Percentiles rank a stretch among this genome's conserved stretches.
Evolutionary conservation across 2,888 invertebrate species (phyloP).

Genomic region (Gymnoscelis rufifasciata): DNA sequence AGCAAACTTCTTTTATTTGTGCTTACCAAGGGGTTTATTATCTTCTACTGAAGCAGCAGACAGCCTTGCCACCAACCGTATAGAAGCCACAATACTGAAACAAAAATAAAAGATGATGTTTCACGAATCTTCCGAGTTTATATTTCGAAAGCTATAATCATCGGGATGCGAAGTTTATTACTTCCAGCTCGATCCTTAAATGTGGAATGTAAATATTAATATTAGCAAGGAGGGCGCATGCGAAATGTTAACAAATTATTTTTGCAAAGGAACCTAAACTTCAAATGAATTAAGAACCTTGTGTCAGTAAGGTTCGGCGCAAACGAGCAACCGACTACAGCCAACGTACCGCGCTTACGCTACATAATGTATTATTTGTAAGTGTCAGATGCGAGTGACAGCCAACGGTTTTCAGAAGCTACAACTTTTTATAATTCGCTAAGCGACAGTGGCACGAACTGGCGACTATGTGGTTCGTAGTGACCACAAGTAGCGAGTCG

Average conservation of each 20-base stretch:
- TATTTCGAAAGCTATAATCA: conserved; percentile 70
- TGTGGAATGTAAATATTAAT: conserved; percentile 61
- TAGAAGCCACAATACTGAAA: conserved; percentile 32
- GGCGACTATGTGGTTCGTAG: too few species aligned
- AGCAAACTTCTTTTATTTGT: not conserved
- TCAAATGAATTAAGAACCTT: conserved; percentile 14
- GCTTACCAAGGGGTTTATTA: not conserved
- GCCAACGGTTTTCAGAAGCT: too few species aligned
- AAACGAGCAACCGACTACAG: too few species aligned
- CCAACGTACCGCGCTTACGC: too few species aligned
- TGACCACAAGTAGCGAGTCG: too few species aligned
- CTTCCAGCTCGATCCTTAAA: conserved; percentile 50
- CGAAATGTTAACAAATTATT: conserved; percentile 67
- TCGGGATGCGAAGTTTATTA: conserved; percentile 65
- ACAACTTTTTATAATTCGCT: too few species aligned
- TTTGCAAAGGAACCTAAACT: conserved; percentile 25
- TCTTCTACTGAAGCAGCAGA: not conserved
- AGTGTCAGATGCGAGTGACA: too few species aligned
- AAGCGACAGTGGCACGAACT: too few species aligned
- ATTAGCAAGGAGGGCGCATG: conserved; percentile 50
- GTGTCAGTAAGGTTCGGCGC: conserved; percentile 18
- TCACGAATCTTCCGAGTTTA: conserved; percentile 60
- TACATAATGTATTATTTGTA: too few species aligned
- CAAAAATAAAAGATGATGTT: conserved; percentile 62
- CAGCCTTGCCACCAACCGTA: not conserved